phyloP scores from a whole-genome alignment of 2,888 invertebrate species.

The Phrixothrix hirtus region DNA sequence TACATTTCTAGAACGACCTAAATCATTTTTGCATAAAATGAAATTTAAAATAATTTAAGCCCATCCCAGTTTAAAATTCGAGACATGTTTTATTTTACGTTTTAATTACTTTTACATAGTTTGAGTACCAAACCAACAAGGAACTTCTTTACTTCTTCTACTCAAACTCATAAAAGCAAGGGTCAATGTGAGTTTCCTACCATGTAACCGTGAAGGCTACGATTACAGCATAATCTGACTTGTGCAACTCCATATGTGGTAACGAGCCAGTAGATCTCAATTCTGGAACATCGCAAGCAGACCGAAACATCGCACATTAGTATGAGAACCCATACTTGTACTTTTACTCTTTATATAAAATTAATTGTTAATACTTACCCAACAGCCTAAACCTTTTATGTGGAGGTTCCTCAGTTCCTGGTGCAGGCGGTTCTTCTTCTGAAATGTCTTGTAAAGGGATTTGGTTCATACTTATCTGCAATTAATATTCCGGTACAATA shows the following conservation, averaged over 20 bases:
- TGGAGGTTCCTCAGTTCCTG: slow-evolving; percentile 51
- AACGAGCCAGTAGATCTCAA: slow-evolving; percentile 53
- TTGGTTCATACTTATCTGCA: slow-evolving; percentile 5
- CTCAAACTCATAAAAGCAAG: slow-evolving; percentile 45
- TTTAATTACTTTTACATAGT: slow-evolving; percentile 24
- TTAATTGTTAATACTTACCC: slow-evolving; percentile 47
- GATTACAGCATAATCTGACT: slow-evolving; percentile 50
- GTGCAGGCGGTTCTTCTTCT: slow-evolving; percentile 49
- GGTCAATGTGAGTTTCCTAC: slow-evolving; percentile 51
- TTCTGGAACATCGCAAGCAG: slow-evolving; percentile 61
- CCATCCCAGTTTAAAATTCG: slow-evolving; percentile 9
- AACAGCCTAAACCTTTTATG: slow-evolving; percentile 42
- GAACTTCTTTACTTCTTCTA: slow-evolving; percentile 34
- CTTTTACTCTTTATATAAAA: slow-evolving; percentile 30
- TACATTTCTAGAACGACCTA: slow-evolving; percentile 7
- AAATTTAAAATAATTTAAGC: slow-evolving; percentile 8
- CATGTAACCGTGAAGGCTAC: slow-evolving; percentile 55
- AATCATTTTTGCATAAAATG: not conserved
- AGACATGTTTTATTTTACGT: slow-evolving; percentile 14
- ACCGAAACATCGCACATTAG: slow-evolving; percentile 58
- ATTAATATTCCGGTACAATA: too few species aligned
- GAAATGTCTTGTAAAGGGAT: slow-evolving; percentile 13
- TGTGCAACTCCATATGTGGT: slow-evolving; percentile 51
- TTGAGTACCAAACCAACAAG: slow-evolving; percentile 20
- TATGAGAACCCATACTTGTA: slow-evolving; percentile 48